Evolutionary conservation across 2,888 invertebrate species (phyloP), one percentile per base, ranked within the genome.

Genomic region (Quadroppia sp.): DNA sequence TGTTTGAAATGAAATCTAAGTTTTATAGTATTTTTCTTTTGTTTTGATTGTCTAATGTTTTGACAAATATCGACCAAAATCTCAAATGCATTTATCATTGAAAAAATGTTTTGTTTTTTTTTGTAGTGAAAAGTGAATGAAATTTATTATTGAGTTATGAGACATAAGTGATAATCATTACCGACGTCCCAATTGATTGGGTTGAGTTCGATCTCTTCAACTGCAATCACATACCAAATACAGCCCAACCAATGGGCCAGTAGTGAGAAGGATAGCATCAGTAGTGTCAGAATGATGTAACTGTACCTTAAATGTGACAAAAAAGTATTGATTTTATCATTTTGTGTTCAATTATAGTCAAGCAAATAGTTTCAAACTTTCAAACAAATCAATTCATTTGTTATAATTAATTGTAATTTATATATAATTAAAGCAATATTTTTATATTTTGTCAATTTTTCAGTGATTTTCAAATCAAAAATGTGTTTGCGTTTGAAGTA

Each of bases 201-300:
- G 78, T 86, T 84, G 78, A 85, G 85, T 71, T 88, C 86, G 77
- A 89, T 87, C 83, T 95, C 95, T 81, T 90, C 90, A 80, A 91
- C 91, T 11, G 95, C 96, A 79, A 96, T 94, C 79, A 94, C 92
- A 84, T 91, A 96, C 96, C 96, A 97, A 79, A 96, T 89, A 83
- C 96, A 96, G 17, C 96, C 96, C 77, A 96, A 86, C 96, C 96
- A 96, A 83, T 97, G 96, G 2, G 96, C 95, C 72, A 94, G 89
- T 79, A 96, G 85, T 59, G 93, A 91, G 84, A 96, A 97, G 80
- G 91, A 92, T 74, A 94, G 87, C 94, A 97, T 95, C 80, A 96
- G 86, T 76, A 97, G 86, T 15, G 94, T 93, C 78, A 96, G 86
- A 80, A 97, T 94, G 84, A 96, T 89, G 73, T 94, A 93, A 77